Percentiles rank a stretch among this genome's conserved stretches.
Evolutionary conservation across 2,888 invertebrate species (phyloP).

Genomic region (Campoletis raptor): DNA sequence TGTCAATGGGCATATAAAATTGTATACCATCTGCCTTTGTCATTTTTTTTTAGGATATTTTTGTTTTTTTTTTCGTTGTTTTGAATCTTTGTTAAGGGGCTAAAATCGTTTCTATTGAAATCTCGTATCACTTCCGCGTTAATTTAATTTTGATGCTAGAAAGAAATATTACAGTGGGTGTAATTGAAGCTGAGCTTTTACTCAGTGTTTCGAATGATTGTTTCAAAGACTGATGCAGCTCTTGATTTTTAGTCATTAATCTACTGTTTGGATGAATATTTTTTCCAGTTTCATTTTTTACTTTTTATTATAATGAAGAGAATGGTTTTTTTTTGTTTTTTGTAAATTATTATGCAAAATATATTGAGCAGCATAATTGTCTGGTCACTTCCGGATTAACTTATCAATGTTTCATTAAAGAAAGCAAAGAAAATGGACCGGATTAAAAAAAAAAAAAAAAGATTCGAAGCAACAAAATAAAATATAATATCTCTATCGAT

Average conservation of each 20-base stretch:
- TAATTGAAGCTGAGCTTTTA: not conserved
- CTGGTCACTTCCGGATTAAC: constrained; percentile 50
- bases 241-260: not conserved
- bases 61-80: not conserved
- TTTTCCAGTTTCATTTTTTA: not conserved
- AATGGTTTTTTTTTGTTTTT: too few relatives aligned
- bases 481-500: constrained; percentile 15
- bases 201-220: not conserved
- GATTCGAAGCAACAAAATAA: not conserved
- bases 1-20: constrained; percentile 55
- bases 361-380: too few relatives aligned
- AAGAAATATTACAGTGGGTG: not conserved
- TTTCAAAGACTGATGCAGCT: not conserved
- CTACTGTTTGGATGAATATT: not conserved
- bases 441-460: constrained; percentile 8
- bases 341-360: not conserved
- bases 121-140: not conserved
- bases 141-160: not conserved
- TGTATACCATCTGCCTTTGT: constrained; percentile 28
- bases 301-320: not conserved
- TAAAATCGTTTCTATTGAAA: constrained; percentile 1
- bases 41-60: constrained; percentile 3
- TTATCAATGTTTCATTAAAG: constrained; percentile 31
- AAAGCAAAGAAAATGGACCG: constrained; percentile 41
- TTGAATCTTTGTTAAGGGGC: not conserved